Evolutionary conservation across 2,113 vertebrate genomes (phyloP), one percentile per base, ranked within the genome.

Genomic region (Rostratula benghalensis): DNA sequence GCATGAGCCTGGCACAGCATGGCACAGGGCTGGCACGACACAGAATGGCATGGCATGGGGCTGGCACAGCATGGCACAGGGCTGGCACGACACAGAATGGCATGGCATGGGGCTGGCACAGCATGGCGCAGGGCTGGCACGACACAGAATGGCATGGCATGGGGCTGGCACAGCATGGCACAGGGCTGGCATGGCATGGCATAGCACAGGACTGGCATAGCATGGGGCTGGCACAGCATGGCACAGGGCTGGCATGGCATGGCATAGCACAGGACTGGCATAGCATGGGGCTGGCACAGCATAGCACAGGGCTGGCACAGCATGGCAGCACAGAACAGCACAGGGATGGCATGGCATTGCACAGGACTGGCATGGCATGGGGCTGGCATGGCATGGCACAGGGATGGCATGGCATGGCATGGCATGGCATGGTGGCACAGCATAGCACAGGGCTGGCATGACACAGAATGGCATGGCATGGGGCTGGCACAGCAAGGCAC

Each of bases 251-350:
- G n/a, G n/a, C 22, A 60, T n/a, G 15, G 25, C n/a, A n/a, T n/a
- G n/a, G n/a, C n/a, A n/a, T n/a, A n/a, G n/a, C n/a, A n/a, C n/a
- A n/a, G n/a, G n/a, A n/a, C n/a, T n/a, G n/a, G n/a, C n/a, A n/a
- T n/a, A n/a, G n/a, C n/a, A n/a, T n/a, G n/a, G n/a, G n/a, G 24
- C 13, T 57, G 56, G 56, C 56, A 57, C 30, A 9, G 39, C 31
- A 23, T 1, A 0, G 21, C 39, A 16, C 4, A 10, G 7, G 33
- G 61, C 23, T 1, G 0, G 17, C 37, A 14, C 7, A 9, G 7
- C 24, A 17, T 31, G 51, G 69, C 51, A 23, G 48, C 48, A 50
- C 43, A 45, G 43, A 6, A 74, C 4, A 9, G 30, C 54, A 31
- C 54, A 57, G 21, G 5, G 19, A 11, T 57, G 31, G 54, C 54